Base-by-base conservation (phyloP, 2,113 vertebrate genomes). In the Cinclus cinclus region DNA sequence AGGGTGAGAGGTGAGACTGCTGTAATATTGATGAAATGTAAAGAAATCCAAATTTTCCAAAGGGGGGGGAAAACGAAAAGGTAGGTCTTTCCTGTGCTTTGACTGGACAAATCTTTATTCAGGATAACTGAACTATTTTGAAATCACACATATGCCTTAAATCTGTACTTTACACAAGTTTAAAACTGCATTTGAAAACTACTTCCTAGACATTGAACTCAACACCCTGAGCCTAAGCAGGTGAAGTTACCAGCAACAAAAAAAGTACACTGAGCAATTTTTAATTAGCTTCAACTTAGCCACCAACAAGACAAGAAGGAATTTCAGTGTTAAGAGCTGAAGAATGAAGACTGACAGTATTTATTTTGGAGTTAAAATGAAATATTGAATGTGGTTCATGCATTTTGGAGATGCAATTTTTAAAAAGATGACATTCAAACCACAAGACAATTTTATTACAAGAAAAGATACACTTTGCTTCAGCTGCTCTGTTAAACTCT, bases 51-150 rank as follows among this genome's bases (percentile, higher is more conserved):
- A 31, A 24, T 20, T 37, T 37, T 37, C 24, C 31, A 2, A 5
- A 23, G 1, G 2, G 1, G 1, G 2, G 22, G 21, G 7, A 33
- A 59, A 18, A 22, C 5, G 8, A 3, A 20, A 24, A 7, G 0
- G 5, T 6, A 50, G 14, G 4, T 15, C 3, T 77, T 89, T 76
- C 44, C 49, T 46, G 17, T 60, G 53, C 35, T 89, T 73, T 92
- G 30, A 84, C 75, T 14, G 30, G 37, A 65, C 2, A 2, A 33
- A 46, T n/a, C 33, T 60, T 83, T 60, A 42, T 65, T 83, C 39
- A 49, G 52, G 20, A 55, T 23, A 91, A 63, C 8, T 27, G 16
- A 63, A 39, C 25, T 31, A 31, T n/a, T 59, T 47, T 74, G 41
- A 89, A 83, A 64, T 27, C 16, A 46, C 27, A 56, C 2, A 1